Evolutionary conservation across 2,888 invertebrate genomes (phyloP).

Genomic region (Athalia cordata): DNA sequence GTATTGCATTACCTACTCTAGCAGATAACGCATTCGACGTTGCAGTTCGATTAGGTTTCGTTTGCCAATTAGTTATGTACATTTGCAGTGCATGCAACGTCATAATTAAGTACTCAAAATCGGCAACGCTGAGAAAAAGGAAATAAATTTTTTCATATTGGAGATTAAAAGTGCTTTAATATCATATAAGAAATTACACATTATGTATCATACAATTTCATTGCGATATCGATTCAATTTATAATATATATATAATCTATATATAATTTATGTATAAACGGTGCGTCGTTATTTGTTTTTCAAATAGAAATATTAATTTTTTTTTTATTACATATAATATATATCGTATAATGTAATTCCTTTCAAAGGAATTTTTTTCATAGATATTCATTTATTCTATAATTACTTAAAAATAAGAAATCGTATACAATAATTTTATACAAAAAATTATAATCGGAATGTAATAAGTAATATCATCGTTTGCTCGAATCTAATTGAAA

Average conservation of each 20-base stretch:
- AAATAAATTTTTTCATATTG: neutral
- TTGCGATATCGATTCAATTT: conserved; percentile 29
- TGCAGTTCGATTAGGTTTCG: conserved; percentile 11
- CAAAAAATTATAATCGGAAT: no score
- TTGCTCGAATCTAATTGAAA: no score
- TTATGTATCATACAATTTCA: conserved; percentile 39
- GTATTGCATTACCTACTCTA: conserved; percentile 47
- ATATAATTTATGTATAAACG: no score
- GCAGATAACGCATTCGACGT: conserved; percentile 62
- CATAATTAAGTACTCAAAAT: neutral
- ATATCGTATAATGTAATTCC: neutral
- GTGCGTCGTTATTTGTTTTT: no score
- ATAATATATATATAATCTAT: neutral
- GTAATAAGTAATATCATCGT: no score
- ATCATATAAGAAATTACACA: conserved; percentile 36
- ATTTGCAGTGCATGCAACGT: neutral
- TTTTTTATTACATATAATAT: neutral
- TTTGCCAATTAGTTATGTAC: conserved; percentile 10
- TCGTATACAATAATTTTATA: conserved; percentile 6
- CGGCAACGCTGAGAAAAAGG: neutral
- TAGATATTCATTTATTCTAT: conserved; percentile 23
- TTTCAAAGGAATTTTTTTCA: conserved; percentile 35
- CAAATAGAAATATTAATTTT: neutral
- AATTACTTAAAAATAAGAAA: neutral
- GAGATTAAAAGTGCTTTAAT: conserved; percentile 42